Evolutionary conservation across 2,113 vertebrate species (phyloP).

Genomic region (Sciurus niger): DNA sequence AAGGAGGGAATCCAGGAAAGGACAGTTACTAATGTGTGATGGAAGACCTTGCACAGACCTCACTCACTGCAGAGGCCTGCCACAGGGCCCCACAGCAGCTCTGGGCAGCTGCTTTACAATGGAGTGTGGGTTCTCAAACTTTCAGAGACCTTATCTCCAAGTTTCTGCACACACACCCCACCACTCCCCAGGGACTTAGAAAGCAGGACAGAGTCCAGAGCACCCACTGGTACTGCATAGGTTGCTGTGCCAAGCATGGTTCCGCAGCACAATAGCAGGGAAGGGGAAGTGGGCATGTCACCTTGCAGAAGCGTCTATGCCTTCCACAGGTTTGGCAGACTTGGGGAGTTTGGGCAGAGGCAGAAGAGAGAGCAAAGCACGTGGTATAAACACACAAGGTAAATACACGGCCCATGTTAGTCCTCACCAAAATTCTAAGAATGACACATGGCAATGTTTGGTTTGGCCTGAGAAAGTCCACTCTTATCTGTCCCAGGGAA

Average conservation of each 20-base stretch:
- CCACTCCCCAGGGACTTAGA: background rate
- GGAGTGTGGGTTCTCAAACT: too few relatives aligned
- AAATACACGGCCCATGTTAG: background rate
- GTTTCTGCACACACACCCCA: background rate
- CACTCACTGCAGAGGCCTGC: background rate
- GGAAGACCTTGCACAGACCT: background rate
- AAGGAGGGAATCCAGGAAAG: too few relatives aligned
- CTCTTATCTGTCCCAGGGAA: background rate
- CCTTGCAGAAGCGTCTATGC: background rate
- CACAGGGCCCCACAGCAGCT: too few relatives aligned
- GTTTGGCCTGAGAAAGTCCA: background rate
- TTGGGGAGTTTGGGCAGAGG: background rate
- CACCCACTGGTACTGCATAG: background rate
- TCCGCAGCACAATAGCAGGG: background rate
- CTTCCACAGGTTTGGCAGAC: background rate
- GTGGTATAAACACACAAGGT: fast-evolving
- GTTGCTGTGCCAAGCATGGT: too few relatives aligned
- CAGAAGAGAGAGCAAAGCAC: too few relatives aligned
- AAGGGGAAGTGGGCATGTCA: background rate
- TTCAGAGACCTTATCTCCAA: background rate
- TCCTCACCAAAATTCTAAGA: background rate
- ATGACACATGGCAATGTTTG: fast-evolving
- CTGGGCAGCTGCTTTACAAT: fast-evolving
- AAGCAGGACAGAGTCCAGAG: background rate
- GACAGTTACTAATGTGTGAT: background rate